phyloP scores from a whole-genome alignment of 2,113 vertebrate genomes.

The Odocoileus virginianus region DNA sequence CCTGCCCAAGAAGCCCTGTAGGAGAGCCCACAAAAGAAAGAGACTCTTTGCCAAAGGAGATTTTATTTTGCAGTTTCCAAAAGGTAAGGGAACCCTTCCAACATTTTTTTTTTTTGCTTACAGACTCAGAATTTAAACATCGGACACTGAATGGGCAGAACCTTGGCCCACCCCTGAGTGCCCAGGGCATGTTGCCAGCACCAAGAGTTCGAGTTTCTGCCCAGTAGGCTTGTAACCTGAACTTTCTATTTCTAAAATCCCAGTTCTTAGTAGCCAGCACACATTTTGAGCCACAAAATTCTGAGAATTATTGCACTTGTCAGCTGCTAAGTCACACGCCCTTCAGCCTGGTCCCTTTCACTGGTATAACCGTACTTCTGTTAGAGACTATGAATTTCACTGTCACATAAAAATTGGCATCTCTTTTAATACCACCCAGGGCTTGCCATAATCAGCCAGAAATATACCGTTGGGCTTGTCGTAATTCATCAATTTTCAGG shows the following conservation, averaged over 20 bases:
- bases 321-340: conserved; percentile 53
- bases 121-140: conserved; percentile 46
- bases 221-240: conserved; percentile 52
- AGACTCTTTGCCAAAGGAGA: background rate
- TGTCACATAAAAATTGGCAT: conserved; percentile 6
- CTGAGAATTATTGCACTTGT: conserved; percentile 66
- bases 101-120: background rate
- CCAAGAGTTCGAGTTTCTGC: conserved; percentile 27
- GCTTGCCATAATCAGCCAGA: conserved; percentile 34
- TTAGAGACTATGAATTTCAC: background rate
- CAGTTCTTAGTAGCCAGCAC: conserved; percentile 24
- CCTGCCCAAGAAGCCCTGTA: background rate
- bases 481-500: background rate
- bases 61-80: conserved; percentile 51
- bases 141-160: background rate
- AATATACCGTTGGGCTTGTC: background rate
- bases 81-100: conserved; percentile 20
- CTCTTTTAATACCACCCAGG: background rate
- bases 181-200: background rate
- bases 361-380: background rate
- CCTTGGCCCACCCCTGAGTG: background rate
- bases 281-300: conserved; percentile 61
- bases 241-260: conserved; percentile 50
- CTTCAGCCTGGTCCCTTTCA: conserved; percentile 1
- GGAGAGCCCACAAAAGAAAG: background rate